phyloP scores from a whole-genome alignment of 2,888 invertebrate genomes.

The Tetramorium bicarinatum region DNA sequence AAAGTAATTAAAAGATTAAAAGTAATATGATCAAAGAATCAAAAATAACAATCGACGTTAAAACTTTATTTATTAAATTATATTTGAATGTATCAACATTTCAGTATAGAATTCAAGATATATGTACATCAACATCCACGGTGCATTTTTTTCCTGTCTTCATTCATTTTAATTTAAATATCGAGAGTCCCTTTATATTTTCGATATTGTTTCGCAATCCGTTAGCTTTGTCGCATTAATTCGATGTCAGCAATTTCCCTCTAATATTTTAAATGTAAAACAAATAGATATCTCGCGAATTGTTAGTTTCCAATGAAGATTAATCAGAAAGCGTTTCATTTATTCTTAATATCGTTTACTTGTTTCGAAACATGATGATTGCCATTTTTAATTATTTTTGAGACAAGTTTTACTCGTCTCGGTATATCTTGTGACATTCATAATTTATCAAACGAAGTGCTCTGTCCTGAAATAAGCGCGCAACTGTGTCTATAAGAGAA shows the following conservation, averaged over 20 bases:
- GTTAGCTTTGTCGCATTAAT: background rate
- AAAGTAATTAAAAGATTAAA: too few relatives aligned
- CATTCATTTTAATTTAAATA: too few relatives aligned
- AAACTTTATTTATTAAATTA: too few relatives aligned
- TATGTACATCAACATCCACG: too few relatives aligned
- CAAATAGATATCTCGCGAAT: background rate
- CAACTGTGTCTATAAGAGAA: conserved; percentile 26
- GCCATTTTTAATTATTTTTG: background rate
- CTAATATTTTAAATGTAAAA: background rate
- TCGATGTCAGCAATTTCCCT: background rate
- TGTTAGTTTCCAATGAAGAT: background rate
- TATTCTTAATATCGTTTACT: background rate
- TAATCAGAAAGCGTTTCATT: background rate
- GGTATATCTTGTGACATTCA: background rate
- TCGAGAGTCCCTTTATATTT: too few relatives aligned
- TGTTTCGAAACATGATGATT: background rate
- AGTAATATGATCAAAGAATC: too few relatives aligned
- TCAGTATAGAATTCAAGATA: too few relatives aligned
- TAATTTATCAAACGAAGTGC: background rate
- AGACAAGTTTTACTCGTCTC: background rate
- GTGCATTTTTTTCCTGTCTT: too few relatives aligned
- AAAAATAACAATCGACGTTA: too few relatives aligned
- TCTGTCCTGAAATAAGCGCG: background rate
- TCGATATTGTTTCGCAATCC: too few relatives aligned
- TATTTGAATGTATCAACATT: too few relatives aligned